A percentile compares a stretch with the other conserved stretches of the same genome.
These are phyloP conservation scores for Notodonta dromedarius DNA, from an alignment of 2,888 invertebrate genomes.

Conservation along the genomic window DNA sequence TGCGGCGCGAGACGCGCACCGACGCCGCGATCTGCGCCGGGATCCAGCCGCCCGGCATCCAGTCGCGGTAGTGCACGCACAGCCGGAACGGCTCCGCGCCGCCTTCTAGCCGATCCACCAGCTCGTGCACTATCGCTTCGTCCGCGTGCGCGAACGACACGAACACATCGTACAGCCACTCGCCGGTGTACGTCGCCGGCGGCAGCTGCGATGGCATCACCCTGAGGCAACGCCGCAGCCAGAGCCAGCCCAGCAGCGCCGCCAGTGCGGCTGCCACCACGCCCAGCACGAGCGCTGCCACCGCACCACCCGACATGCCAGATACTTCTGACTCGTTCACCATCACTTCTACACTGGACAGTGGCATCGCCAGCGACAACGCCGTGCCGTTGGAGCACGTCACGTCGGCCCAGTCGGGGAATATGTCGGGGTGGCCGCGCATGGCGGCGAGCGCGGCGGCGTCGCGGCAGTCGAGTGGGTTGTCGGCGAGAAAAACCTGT, in stretches of 20 bases:
- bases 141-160: conserved; percentile 91
- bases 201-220: not conserved
- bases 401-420: not conserved
- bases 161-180: conserved; percentile 88
- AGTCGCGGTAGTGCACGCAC: conserved; percentile 90
- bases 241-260: no score
- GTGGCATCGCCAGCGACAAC: not conserved
- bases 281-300: not conserved
- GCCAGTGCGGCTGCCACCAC: no score
- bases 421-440: not conserved
- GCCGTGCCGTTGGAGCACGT: not conserved
- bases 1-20: conserved; percentile 42
- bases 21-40: conserved; percentile 83
- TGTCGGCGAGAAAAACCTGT: not conserved
- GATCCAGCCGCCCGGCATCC: conserved; percentile 89
- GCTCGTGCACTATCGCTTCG: conserved; percentile 86
- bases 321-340: no score
- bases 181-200: not conserved
- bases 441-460: conserved; percentile 1
- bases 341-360: not conserved
- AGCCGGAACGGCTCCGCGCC: conserved; percentile 70
- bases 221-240: no score
- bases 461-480: conserved; percentile 67
- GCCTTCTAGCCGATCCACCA: conserved; percentile 86
- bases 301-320: not conserved